Evolutionary conservation across 2,113 vertebrate species (phyloP).

Genomic region (Poeciliopsis prolifica): DNA sequence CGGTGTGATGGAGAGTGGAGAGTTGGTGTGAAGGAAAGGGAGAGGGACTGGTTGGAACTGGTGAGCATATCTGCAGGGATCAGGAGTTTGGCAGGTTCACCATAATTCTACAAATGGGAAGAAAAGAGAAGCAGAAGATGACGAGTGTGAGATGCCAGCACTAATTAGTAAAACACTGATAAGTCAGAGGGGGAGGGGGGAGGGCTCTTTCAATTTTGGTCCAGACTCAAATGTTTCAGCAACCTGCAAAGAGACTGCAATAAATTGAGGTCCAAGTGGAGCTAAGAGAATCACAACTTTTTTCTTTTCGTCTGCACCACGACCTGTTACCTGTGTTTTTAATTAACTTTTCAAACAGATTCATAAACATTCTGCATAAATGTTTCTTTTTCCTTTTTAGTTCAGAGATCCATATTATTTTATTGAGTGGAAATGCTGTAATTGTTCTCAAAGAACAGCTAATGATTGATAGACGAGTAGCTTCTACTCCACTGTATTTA

Average conservation of each 20-base stretch:
- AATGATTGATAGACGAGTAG: neutral
- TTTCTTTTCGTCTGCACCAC: neutral
- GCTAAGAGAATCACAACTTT: neutral
- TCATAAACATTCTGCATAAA: neutral
- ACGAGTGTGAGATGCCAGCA: conserved; percentile 4
- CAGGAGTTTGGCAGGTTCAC: conserved; percentile 48
- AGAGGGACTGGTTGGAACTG: conserved; percentile 78
- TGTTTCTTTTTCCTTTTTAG: too few species aligned
- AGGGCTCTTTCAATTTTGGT: neutral
- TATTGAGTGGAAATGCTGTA: neutral
- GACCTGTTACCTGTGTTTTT: neutral
- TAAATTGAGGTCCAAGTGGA: neutral
- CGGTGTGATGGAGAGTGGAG: conserved; percentile 45
- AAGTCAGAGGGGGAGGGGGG: neutral
- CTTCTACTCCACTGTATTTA: conserved; percentile 1
- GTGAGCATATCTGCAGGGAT: conserved; percentile 76
- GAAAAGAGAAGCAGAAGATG: neutral
- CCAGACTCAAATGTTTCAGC: neutral
- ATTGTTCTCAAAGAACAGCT: conserved; percentile 9
- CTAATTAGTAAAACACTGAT: conserved; percentile 12
- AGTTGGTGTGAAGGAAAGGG: conserved; percentile 73
- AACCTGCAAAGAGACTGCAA: neutral
- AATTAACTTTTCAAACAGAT: neutral
- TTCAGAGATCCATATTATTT: neutral
- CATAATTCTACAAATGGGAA: conserved; percentile 80